Evolutionary conservation across 2,113 vertebrate species (phyloP).

Genomic region (Saccopteryx bilineata): DNA sequence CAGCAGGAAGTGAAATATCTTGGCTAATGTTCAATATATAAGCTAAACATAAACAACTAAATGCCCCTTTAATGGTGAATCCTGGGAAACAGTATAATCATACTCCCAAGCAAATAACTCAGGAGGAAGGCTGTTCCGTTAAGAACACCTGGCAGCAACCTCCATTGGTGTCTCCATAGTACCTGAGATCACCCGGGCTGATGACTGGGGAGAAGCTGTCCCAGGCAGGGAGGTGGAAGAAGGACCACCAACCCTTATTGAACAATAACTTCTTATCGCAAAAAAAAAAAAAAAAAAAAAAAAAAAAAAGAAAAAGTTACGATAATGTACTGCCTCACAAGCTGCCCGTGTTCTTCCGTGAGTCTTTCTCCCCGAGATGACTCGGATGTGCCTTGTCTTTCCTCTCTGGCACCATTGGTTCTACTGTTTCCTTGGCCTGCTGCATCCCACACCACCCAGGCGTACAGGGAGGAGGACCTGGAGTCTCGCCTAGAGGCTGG

Average conservation of each 20-base stretch:
- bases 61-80: constrained; percentile 70
- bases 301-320: constrained; percentile 41
- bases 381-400: neutral
- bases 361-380: neutral
- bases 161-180: neutral
- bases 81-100: constrained; percentile 77
- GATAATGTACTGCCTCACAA: constrained; percentile 54
- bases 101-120: constrained; percentile 67
- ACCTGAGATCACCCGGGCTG: constrained; percentile 27
- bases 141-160: constrained; percentile 37
- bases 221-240: neutral
- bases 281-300: too few relatives aligned
- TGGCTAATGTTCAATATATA: constrained; percentile 42
- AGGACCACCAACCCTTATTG: neutral
- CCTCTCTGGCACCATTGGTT: neutral
- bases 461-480: neutral
- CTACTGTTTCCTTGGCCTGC: constrained; percentile 58
- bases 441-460: neutral
- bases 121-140: constrained; percentile 10
- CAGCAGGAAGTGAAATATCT: constrained; percentile 40
- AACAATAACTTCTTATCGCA: constrained; percentile 51
- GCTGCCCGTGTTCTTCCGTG: neutral
- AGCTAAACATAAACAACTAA: constrained; percentile 63
- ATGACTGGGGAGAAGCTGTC: neutral
- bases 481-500: neutral